phyloP scores from a whole-genome alignment of 2,888 invertebrate genomes.

The Endotricha flammealis region DNA sequence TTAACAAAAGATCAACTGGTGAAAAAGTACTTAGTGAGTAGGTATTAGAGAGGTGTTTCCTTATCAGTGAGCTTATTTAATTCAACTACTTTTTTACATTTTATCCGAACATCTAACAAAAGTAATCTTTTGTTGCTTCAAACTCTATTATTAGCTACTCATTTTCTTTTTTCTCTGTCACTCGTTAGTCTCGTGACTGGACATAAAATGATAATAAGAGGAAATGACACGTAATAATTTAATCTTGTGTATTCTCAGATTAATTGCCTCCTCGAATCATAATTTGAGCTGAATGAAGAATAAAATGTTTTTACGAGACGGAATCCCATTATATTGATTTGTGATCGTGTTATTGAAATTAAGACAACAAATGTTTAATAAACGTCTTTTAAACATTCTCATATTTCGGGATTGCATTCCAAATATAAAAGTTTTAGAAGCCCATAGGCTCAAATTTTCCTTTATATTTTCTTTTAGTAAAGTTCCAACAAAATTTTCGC shows the following conservation, averaged over 20 bases:
- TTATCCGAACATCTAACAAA: constrained; percentile 3
- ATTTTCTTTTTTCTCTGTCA: constrained; percentile 6
- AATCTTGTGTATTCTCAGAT: constrained; percentile 3
- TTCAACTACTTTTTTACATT: constrained; percentile 2
- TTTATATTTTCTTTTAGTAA: background rate
- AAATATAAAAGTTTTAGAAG: background rate
- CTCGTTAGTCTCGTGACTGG: constrained; percentile 10
- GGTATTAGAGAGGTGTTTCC: background rate
- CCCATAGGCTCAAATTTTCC: background rate
- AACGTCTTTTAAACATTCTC: background rate
- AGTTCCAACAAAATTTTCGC: background rate
- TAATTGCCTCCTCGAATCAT: background rate
- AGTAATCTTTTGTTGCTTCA: constrained; percentile 3
- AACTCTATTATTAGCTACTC: constrained; percentile 3
- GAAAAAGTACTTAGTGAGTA: background rate
- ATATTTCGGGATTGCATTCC: background rate
- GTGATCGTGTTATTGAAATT: background rate
- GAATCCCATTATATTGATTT: background rate
- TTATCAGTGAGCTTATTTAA: background rate
- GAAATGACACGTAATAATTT: constrained; percentile 9
- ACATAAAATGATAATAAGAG: constrained; percentile 5
- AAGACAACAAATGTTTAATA: background rate
- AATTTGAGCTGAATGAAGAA: background rate
- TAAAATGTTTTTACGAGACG: background rate
- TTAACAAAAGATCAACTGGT: background rate